These are phyloP conservation scores for Ctenodactylus gundi DNA, from an alignment of 2,113 vertebrate species.

Conservation along the genomic window DNA sequence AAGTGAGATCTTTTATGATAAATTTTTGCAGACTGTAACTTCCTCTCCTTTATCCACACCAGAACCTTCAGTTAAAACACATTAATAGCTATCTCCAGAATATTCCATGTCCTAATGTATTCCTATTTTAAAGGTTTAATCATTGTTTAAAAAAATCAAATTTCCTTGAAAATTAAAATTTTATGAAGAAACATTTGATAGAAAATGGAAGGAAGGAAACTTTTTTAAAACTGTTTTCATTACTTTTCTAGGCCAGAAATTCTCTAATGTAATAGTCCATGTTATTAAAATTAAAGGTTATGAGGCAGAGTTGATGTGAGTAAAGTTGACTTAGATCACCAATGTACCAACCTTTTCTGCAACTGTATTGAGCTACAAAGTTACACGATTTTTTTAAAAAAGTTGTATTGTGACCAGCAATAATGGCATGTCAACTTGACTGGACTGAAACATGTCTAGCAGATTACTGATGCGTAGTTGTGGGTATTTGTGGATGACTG, in stretches of 20 bases:
- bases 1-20: background rate
- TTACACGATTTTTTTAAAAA: too few species aligned
- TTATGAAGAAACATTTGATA: background rate
- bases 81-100: background rate
- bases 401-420: too few species aligned
- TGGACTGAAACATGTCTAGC: too few species aligned
- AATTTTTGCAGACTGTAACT: background rate
- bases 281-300: background rate
- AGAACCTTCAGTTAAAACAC: background rate
- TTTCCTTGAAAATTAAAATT: conserved; percentile 22
- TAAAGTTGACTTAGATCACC: background rate
- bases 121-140: background rate
- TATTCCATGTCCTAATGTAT: background rate
- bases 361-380: too few species aligned
- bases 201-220: background rate
- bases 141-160: background rate
- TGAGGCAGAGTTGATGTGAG: background rate
- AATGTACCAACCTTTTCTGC: background rate
- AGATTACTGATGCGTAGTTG: too few species aligned
- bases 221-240: background rate
- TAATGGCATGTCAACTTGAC: too few species aligned
- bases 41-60: background rate
- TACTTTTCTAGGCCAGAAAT: background rate
- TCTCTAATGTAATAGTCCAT: background rate
- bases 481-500: too few species aligned